These are phyloP conservation scores for Steromphala cineraria DNA, from an alignment of 2,888 invertebrate species.

Conservation along the genomic window DNA sequence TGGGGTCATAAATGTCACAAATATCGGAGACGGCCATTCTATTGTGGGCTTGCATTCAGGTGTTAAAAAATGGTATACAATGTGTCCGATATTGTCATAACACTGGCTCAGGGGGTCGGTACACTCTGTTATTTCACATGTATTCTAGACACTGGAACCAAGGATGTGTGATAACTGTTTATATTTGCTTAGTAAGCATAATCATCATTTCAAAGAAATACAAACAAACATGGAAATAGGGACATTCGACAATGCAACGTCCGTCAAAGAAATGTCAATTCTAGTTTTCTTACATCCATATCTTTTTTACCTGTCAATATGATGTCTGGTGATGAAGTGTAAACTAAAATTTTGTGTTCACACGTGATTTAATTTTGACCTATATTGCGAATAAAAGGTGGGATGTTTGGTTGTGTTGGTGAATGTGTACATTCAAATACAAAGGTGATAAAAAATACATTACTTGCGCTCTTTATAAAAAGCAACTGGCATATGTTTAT, in stretches of 20 bases:
- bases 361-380: too few relatives aligned
- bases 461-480: too few relatives aligned
- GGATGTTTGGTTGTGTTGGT: too few relatives aligned
- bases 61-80: conserved; percentile 7
- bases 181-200: neutral
- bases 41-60: neutral
- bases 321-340: too few relatives aligned
- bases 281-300: too few relatives aligned
- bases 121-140: neutral
- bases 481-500: neutral
- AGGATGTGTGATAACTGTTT: neutral
- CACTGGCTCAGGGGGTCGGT: neutral
- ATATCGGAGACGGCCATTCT: neutral
- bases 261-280: too few relatives aligned
- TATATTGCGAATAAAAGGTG: too few relatives aligned
- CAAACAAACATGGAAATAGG: neutral
- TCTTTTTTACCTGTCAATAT: too few relatives aligned
- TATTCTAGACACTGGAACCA: neutral
- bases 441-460: too few relatives aligned
- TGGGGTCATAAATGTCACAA: neutral
- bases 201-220: neutral
- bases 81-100: neutral
- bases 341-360: too few relatives aligned
- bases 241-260: too few relatives aligned
- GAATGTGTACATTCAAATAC: too few relatives aligned